Conservation (phyloP, 1,140 invertebrate species). For the Temnothorax longispinosus region DNA sequence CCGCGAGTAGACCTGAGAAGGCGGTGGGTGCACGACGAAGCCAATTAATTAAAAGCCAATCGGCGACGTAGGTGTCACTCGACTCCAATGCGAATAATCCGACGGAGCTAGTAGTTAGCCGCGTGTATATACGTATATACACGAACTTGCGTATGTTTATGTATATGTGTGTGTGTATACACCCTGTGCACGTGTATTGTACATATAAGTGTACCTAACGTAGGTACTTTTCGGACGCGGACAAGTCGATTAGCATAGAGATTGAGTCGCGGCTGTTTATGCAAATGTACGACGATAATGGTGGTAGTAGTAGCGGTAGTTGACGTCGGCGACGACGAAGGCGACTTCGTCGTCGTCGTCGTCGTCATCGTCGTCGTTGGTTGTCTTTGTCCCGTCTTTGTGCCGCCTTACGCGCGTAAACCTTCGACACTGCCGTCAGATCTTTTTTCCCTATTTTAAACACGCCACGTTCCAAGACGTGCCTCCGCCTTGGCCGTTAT, state of each 20-base stretch:
- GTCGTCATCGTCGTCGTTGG: not conserved
- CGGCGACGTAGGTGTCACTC: slow-evolving; percentile 49
- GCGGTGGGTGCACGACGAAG: slow-evolving; percentile 39
- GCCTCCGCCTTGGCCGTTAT: not conserved
- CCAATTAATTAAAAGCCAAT: slow-evolving; percentile 77
- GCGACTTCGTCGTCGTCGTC: not conserved
- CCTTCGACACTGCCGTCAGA: slow-evolving; percentile 18
- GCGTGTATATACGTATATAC: slow-evolving; percentile 19
- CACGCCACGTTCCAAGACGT: slow-evolving; percentile 16
- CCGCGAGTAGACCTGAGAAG: slow-evolving; percentile 26
- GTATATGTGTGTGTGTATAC: not conserved
- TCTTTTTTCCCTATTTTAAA: slow-evolving; percentile 11
- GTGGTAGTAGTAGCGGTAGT: slow-evolving; percentile 71
- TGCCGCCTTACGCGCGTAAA: slow-evolving; percentile 4
- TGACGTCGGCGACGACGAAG: slow-evolving; percentile 63
- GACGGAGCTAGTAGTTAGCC: slow-evolving; percentile 2
- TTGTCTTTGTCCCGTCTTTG: slow-evolving; percentile 28
- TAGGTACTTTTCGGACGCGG: slow-evolving; percentile 80
- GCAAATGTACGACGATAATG: slow-evolving; percentile 78
- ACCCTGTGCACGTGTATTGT: slow-evolving; percentile 9
- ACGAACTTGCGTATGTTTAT: slow-evolving; percentile 3
- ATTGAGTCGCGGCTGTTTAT: slow-evolving; percentile 85
- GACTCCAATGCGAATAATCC: slow-evolving; percentile 45
- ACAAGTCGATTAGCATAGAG: slow-evolving; percentile 85
- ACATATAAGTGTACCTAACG: slow-evolving; percentile 64